Base-by-base conservation (phyloP, 2,888 invertebrate species). In the Pterostichus niger region DNA sequence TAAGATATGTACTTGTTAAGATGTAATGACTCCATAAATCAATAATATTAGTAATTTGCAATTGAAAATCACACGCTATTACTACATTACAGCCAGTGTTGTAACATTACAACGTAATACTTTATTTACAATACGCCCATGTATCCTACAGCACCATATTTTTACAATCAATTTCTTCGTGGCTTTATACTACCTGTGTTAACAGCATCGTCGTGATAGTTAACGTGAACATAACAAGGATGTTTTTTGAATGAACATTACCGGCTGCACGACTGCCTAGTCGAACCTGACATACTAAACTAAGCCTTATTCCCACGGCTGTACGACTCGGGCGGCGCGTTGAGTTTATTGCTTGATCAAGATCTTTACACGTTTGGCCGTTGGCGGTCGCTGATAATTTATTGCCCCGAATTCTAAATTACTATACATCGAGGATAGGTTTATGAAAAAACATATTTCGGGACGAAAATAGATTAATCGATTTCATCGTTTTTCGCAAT, bases 41-140 rank as follows among this genome's bases (percentile, higher is more conserved):
- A 82, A 75, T 75, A 82, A 75, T 82, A 75, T 59, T 75, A 75
- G 82, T 82, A 59, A 82, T 82, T 82, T 82, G 82, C 82, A 75
- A 75, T 75, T 82, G 82, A 75, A 82, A 82, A 82, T 82, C 75
- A 82, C 54, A 81, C n/a, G 44, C 54, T 81, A 81, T 73, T 40
- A 40, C 40, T 40, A 9, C 40, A 40, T 40, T 40, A 40, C 40
- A 40, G 9, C 40, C 44, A 15, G 56, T 64, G 59, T 49, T 49
- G 59, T 61, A 40, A 79, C 49, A 46, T 35, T 71, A 81, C 68
- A 52, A n/a, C 40, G 44, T 54, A 17, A 56, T 56, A 81, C 54
- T 24, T 73, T 73, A 73, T 81, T 73, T 68, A 64, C 79, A 79
- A 49, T 33, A 6, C 40, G 40, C 40, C 40, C 40, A 40, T 40